phyloP scores from a whole-genome alignment of 2,888 invertebrate genomes.

The Byasa hedistus region DNA sequence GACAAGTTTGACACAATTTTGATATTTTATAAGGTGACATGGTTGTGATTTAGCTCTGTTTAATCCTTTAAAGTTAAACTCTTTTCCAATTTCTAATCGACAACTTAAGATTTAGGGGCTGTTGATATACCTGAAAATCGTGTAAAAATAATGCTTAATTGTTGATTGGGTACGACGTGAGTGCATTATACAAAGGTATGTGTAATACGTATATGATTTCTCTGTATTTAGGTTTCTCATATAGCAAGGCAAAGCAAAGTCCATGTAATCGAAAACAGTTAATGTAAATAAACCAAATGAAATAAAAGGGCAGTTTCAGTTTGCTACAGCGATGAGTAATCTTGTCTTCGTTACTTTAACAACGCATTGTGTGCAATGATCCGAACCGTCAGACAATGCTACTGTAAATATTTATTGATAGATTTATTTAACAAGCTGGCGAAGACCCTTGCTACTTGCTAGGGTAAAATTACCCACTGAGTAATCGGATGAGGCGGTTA shows the following conservation, averaged over 20 bases:
- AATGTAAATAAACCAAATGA: slow-evolving; percentile 25
- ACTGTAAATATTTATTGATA: slow-evolving; percentile 72
- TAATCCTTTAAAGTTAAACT: no score
- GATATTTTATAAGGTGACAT: no score
- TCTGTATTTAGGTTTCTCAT: neutral
- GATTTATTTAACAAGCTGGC: slow-evolving; percentile 62
- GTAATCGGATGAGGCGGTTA: slow-evolving; percentile 68
- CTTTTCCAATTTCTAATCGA: no score
- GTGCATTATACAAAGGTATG: neutral
- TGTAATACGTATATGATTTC: neutral
- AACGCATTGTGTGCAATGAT: slow-evolving; percentile 63
- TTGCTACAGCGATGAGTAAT: slow-evolving; percentile 54
- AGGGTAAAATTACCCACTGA: slow-evolving; percentile 71
- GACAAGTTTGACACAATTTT: no score
- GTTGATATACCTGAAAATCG: no score
- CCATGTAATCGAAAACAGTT: neutral
- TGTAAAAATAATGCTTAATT: neutral
- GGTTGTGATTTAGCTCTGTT: no score
- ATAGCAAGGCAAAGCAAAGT: neutral
- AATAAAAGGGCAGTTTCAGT: slow-evolving; percentile 32
- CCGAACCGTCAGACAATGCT: slow-evolving; percentile 65
- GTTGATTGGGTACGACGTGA: neutral
- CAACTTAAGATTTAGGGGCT: no score
- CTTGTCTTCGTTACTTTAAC: slow-evolving; percentile 59
- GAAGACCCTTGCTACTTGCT: slow-evolving; percentile 46